phyloP scores from a whole-genome alignment of 2,113 vertebrate genomes.

The Hassar affinis region DNA sequence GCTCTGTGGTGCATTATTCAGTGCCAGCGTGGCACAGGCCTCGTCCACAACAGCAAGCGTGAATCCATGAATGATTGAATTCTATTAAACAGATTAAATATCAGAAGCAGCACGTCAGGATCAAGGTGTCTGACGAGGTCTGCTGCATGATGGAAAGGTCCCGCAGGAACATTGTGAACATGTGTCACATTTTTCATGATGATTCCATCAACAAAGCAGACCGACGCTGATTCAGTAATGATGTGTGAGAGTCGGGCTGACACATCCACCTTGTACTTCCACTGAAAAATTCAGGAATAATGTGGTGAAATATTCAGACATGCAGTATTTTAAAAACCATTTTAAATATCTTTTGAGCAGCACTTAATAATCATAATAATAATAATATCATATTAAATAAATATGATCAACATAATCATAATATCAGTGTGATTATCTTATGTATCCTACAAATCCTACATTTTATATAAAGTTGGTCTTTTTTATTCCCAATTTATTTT shows the following conservation, averaged over 20 bases:
- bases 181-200: neutral
- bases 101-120: constrained; percentile 1
- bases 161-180: constrained; percentile 9
- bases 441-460: no score
- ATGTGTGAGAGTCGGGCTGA: neutral
- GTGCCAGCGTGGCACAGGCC: constrained; percentile 19
- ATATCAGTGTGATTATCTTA: no score
- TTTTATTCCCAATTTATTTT: no score
- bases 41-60: constrained; percentile 7
- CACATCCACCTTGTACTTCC: neutral
- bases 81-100: constrained; percentile 28
- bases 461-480: no score
- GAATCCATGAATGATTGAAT: constrained; percentile 34
- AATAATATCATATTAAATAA: no score
- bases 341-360: neutral
- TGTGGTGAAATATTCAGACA: neutral
- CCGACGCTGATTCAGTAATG: constrained; percentile 15
- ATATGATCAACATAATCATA: no score
- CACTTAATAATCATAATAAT: neutral
- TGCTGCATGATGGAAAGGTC: constrained; percentile 5
- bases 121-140: neutral
- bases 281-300: constrained; percentile 13
- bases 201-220: neutral
- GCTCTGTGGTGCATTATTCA: constrained; percentile 30
- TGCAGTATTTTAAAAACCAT: neutral